These are phyloP conservation scores for Brachyptera putata DNA, from an alignment of 2,888 invertebrate species.

Conservation along the genomic window DNA sequence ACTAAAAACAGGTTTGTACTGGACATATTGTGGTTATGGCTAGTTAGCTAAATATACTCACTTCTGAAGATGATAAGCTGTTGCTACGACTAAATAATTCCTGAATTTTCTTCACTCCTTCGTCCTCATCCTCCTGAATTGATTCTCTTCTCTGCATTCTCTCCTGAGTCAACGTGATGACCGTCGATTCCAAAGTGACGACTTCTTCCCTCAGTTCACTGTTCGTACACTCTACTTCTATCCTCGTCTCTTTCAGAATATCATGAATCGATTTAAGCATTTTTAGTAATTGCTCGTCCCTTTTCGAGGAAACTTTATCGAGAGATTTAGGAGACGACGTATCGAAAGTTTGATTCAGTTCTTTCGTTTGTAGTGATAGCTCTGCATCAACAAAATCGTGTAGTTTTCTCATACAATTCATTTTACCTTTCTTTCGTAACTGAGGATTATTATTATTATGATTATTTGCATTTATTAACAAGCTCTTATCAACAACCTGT, in stretches of 20 bases:
- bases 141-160: neutral
- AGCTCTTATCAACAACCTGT: neutral
- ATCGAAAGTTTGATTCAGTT: no score
- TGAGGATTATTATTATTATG: neutral
- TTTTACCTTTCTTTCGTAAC: no score
- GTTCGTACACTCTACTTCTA: slow-evolving; percentile 63
- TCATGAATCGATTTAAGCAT: slow-evolving; percentile 8
- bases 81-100: neutral
- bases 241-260: slow-evolving; percentile 32
- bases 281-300: neutral
- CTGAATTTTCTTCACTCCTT: neutral
- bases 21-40: no score
- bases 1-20: no score
- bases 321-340: no score
- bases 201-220: slow-evolving; percentile 67
- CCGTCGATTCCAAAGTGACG: slow-evolving; percentile 39
- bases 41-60: no score
- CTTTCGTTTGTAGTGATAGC: no score
- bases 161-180: neutral
- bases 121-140: neutral
- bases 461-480: no score
- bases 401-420: no score
- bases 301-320: neutral
- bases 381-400: no score
- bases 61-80: slow-evolving; percentile 2